Percentiles rank a stretch among this genome's conserved stretches.
Conservation (phyloP, 2,888 invertebrate species). For the Cataglyphis livida region DNA sequence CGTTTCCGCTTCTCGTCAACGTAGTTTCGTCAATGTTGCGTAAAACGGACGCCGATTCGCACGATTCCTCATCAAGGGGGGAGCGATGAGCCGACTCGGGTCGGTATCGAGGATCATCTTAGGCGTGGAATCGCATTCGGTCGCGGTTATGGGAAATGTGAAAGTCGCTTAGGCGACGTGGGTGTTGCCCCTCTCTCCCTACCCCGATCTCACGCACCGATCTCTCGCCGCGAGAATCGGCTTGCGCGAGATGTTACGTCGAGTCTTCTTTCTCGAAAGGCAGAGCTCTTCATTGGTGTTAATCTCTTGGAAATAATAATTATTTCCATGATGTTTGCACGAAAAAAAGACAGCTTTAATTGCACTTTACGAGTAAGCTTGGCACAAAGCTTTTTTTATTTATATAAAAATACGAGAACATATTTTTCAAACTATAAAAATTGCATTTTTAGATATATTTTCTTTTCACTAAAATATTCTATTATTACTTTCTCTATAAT, state of each 20-base stretch:
- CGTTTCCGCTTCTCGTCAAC: constrained; percentile 43
- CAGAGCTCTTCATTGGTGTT: not conserved
- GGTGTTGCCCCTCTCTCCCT: constrained; percentile 72
- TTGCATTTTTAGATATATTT: not conserved
- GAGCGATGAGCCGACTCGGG: constrained; percentile 50
- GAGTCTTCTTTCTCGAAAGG: not conserved
- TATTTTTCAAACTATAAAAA: not conserved
- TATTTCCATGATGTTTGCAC: not conserved
- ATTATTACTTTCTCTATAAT: not conserved
- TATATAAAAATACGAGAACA: not conserved
- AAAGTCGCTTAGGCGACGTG: constrained; percentile 78
- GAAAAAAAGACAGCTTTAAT: not conserved
- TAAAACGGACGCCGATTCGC: constrained; percentile 68
- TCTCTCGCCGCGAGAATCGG: constrained; percentile 43
- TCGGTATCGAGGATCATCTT: constrained; percentile 55
- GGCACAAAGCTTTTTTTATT: not conserved
- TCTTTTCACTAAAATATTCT: not conserved
- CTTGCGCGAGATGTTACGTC: constrained; percentile 20
- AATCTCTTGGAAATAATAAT: not conserved
- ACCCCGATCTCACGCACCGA: constrained; percentile 78
- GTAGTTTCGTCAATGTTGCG: constrained; percentile 55
- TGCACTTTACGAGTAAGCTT: not conserved
- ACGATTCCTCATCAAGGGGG: constrained; percentile 63
- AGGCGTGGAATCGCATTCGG: constrained; percentile 52
- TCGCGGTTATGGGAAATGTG: constrained; percentile 82